These are phyloP conservation scores for Orius laevigatus DNA, from an alignment of 1,140 invertebrate genomes.

Conservation along the genomic window DNA sequence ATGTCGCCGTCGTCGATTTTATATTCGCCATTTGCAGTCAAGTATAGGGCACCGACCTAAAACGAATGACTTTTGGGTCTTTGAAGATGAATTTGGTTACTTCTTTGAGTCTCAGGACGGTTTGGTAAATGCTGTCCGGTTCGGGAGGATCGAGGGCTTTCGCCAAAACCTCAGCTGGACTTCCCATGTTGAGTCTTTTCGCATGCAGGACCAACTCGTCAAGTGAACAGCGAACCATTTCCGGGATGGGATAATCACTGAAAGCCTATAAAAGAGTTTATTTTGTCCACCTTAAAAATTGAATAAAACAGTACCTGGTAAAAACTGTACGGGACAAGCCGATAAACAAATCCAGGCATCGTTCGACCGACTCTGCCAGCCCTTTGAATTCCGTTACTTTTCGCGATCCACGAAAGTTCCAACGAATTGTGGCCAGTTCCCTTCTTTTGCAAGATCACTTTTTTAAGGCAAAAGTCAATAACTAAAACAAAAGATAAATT, in stretches of 20 bases:
- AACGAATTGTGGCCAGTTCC: constrained; percentile 64
- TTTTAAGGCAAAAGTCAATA: constrained; percentile 90
- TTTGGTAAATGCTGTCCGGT: constrained; percentile 58
- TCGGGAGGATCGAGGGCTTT: constrained; percentile 77
- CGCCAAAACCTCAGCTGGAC: constrained; percentile 59
- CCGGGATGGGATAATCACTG: constrained; percentile 42
- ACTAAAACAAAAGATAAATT: constrained; percentile 42
- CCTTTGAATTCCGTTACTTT: constrained; percentile 75
- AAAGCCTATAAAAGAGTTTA: constrained; percentile 27
- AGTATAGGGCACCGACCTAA: constrained; percentile 47
- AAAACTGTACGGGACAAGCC: constrained; percentile 57
- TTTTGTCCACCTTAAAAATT: too few species aligned
- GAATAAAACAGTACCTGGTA: constrained; percentile 34
- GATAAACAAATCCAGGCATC: constrained; percentile 68
- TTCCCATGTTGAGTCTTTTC: constrained; percentile 70
- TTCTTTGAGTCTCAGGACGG: constrained; percentile 74
- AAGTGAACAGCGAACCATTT: constrained; percentile 65
- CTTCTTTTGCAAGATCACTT: constrained; percentile 54
- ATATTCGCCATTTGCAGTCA: constrained; percentile 33
- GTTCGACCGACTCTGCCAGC: constrained; percentile 79
- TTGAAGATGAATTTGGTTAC: constrained; percentile 29
- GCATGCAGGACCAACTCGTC: constrained; percentile 64
- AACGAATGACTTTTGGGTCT: too few species aligned
- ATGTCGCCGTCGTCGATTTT: constrained; percentile 65
- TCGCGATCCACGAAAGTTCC: constrained; percentile 71